Evolutionary conservation across 64 coral and sea anemone species (phyloP).

Genomic region (Hydrozoanthus tunicans): DNA sequence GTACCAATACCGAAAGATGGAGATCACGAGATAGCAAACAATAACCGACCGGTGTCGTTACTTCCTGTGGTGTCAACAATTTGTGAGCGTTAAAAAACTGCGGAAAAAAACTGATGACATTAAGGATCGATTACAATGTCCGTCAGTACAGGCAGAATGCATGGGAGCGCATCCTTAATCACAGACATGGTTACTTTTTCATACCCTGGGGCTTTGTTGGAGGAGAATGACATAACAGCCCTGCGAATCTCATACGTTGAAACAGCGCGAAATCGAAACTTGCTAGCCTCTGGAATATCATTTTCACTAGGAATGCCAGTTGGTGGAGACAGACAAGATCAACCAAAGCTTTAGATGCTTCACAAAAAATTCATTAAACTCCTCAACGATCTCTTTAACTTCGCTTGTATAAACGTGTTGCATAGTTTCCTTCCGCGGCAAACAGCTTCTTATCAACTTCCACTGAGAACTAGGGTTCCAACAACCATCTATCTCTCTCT

Average conservation of each 20-base stretch:
- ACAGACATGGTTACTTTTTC: no score
- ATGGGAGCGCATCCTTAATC: no score
- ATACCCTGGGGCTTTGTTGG: no score
- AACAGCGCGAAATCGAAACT: no score
- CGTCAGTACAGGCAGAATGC: no score
- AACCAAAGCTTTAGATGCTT: constrained; percentile 39
- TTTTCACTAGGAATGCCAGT: background rate
- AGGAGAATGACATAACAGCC: background rate
- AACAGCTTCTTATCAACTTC: constrained; percentile 28
- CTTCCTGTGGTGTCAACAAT: background rate
- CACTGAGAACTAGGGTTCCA: constrained; percentile 17
- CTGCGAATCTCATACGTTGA: no score
- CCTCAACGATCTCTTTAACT: constrained; percentile 27
- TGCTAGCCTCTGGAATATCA: background rate
- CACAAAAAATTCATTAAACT: constrained; percentile 40
- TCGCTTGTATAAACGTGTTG: constrained; percentile 21
- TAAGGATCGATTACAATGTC: no score
- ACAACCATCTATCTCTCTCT: constrained; percentile 15
- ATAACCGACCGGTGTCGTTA: background rate
- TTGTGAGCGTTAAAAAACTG: no score
- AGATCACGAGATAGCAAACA: no score
- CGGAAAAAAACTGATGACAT: no score
- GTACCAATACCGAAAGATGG: background rate
- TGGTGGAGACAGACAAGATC: constrained; percentile 9
- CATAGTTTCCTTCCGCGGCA: constrained; percentile 35